These are phyloP conservation scores for Ophion slaviceki DNA, from an alignment of 2,888 invertebrate genomes.

Conservation along the genomic window DNA sequence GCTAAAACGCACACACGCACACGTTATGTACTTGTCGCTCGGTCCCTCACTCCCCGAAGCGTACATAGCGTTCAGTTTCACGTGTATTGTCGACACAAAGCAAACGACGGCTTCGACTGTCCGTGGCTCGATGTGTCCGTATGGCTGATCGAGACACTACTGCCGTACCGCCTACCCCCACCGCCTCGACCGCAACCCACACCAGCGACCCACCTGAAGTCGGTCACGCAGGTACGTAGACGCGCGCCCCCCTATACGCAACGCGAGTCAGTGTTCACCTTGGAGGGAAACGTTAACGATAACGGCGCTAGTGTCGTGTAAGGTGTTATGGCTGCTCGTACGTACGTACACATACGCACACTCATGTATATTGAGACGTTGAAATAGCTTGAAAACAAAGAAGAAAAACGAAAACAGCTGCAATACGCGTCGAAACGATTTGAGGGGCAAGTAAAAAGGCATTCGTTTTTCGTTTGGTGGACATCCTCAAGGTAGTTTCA, in stretches of 20 bases:
- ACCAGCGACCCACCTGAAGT: not conserved
- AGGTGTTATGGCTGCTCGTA: not conserved
- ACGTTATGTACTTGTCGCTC: slow-evolving; percentile 7
- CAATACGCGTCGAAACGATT: no score
- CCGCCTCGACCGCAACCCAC: not conserved
- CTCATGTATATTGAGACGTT: no score
- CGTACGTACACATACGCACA: no score
- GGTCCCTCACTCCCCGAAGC: not conserved
- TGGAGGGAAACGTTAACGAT: not conserved
- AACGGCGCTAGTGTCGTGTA: not conserved
- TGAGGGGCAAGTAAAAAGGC: no score
- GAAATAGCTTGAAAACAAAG: no score
- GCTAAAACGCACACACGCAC: slow-evolving; percentile 16
- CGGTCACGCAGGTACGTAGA: not conserved
- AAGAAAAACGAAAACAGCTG: no score
- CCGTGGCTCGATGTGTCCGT: slow-evolving; percentile 13
- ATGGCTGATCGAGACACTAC: slow-evolving; percentile 18
- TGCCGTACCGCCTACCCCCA: slow-evolving; percentile 29
- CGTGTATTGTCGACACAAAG: not conserved
- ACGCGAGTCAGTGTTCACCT: not conserved
- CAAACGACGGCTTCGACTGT: slow-evolving; percentile 5
- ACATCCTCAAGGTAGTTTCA: no score
- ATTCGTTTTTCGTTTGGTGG: no score
- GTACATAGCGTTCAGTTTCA: not conserved
- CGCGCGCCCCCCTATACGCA: not conserved